Evolutionary conservation across 1,140 invertebrate genomes (phyloP), one percentile per base, ranked within the genome.

Genomic region (Drosophila mojavensis): DNA sequence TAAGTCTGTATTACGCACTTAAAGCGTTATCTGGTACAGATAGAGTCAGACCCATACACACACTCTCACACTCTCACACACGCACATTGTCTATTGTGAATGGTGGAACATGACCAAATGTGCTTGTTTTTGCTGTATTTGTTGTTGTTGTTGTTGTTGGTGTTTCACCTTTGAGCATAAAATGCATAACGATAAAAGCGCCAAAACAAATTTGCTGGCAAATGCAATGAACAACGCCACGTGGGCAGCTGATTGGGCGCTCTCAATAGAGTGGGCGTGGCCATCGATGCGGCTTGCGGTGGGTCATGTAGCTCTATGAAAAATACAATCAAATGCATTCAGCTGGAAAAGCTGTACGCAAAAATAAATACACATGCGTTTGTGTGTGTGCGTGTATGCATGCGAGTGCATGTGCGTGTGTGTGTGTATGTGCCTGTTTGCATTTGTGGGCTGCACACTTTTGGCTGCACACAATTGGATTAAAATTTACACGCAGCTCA

Each of bases 281-380:
- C 36, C 33, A 53, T 48, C 33, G 50, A 45, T 36, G 66, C 26
- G 43, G 62, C 43, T 58, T 59, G 64, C 48, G 60, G 47, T 69
- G 54, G 60, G 60, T 43, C 30, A 59, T 59, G 65, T 75, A 66
- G 78, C 47, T 73, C 79, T 59, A 61, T 78, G 83, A 70, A 89
- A 88, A 88, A 83, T 78, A 88, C 84, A 88, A 88, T 88, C 84
- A 88, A 89, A 84, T 88, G 84, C 85, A 88, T 88, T 89, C 73
- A 77, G 36, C 63, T 67, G 84, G 84, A 88, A 88, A 88, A 88
- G 83, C 83, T 83, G 83, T 81, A 83, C 72, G 73, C 66, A 89
- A 88, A 88, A 86, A 88, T 89, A 88, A 83, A 86, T 89, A 86
- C 79, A 88, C 73, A 15, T 72, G 45, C 43, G 63, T 53, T 36